Conservation (phyloP, 2,888 invertebrate species). For the Ctena decussata region DNA sequence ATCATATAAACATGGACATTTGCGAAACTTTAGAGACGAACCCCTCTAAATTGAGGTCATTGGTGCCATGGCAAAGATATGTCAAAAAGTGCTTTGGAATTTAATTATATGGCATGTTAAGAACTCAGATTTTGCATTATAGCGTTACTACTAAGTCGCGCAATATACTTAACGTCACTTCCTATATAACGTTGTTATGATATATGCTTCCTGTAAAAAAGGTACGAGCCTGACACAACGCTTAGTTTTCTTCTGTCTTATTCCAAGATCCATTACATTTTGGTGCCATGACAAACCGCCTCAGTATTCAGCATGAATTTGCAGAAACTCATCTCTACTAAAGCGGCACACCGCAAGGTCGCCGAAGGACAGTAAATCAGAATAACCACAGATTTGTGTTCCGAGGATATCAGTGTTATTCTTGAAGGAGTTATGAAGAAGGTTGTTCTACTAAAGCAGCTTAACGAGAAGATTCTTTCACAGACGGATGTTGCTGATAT, state of each 20-base stretch:
- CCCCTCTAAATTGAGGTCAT: too few relatives aligned
- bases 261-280: constrained; percentile 1
- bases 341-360: constrained; percentile 1
- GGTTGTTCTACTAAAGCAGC: background rate
- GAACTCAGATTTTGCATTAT: too few relatives aligned
- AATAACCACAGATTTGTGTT: background rate
- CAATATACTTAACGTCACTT: too few relatives aligned
- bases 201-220: background rate
- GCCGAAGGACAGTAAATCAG: background rate
- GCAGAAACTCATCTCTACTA: constrained; percentile 4
- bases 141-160: too few relatives aligned
- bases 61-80: too few relatives aligned
- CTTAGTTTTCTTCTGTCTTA: background rate
- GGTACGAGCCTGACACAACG: background rate
- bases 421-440: background rate
- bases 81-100: too few relatives aligned
- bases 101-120: too few relatives aligned
- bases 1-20: too few relatives aligned
- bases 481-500: background rate
- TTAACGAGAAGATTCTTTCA: background rate
- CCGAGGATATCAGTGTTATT: background rate
- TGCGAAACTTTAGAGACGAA: too few relatives aligned
- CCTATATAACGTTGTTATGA: background rate
- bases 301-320: constrained; percentile 3
- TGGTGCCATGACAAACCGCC: background rate